phyloP scores from a whole-genome alignment of 2,113 vertebrate species.

The Hiodon tergisus region DNA sequence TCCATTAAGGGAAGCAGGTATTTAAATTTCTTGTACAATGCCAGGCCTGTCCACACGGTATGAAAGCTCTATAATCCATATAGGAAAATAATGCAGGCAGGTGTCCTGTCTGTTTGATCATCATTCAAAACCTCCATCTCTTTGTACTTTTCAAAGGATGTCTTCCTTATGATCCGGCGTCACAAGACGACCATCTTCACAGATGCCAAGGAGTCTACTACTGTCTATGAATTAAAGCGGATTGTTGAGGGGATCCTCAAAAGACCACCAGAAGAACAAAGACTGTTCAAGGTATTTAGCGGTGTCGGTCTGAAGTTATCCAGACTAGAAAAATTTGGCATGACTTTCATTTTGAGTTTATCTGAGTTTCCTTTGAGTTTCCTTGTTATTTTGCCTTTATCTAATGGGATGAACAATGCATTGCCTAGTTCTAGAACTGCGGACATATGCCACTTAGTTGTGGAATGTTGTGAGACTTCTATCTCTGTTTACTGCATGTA shows the following conservation, averaged over 20 bases:
- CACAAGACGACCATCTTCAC: constrained; percentile 75
- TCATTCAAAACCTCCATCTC: too few relatives aligned
- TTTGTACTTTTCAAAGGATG: constrained; percentile 20
- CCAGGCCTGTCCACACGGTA: too few relatives aligned
- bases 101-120: too few relatives aligned
- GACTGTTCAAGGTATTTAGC: constrained; percentile 64
- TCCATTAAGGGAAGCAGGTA: too few relatives aligned
- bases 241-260: constrained; percentile 72
- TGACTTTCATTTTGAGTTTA: background rate
- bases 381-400: too few relatives aligned
- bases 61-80: too few relatives aligned
- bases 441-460: too few relatives aligned
- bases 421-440: too few relatives aligned
- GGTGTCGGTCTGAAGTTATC: background rate
- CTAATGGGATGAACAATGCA: background rate
- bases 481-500: too few relatives aligned
- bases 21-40: too few relatives aligned
- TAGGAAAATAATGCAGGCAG: too few relatives aligned
- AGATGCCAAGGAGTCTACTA: constrained; percentile 70
- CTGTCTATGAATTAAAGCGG: constrained; percentile 68
- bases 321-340: background rate
- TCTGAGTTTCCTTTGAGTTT: background rate
- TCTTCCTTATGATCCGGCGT: constrained; percentile 73
- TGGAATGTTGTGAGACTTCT: too few relatives aligned
- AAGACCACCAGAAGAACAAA: constrained; percentile 67